These are phyloP conservation scores for Yponomeuta sedellus DNA, from an alignment of 2,888 invertebrate species.

Conservation along the genomic window DNA sequence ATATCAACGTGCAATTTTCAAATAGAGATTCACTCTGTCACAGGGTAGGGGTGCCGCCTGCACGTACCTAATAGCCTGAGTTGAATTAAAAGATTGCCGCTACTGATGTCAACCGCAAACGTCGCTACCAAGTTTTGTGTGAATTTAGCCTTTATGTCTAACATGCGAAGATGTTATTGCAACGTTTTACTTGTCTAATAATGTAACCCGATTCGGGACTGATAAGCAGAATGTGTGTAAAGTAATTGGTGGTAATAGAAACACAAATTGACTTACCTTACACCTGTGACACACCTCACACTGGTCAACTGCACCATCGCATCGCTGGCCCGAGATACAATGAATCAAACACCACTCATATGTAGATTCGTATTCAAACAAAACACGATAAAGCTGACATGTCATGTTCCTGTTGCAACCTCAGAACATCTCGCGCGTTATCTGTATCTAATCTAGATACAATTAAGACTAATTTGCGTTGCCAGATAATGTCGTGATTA, in stretches of 20 bases:
- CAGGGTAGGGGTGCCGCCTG: background rate
- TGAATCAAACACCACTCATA: background rate
- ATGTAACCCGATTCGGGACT: background rate
- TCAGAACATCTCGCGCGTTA: background rate
- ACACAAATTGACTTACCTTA: background rate
- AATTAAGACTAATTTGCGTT: background rate
- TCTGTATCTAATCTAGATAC: background rate
- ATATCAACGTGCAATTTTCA: background rate
- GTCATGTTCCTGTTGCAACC: background rate
- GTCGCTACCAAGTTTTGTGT: too few species aligned
- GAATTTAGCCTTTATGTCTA: background rate
- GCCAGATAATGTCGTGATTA: background rate
- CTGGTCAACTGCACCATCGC: background rate
- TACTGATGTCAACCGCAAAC: constrained; percentile 26
- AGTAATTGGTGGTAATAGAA: background rate
- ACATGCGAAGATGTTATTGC: background rate
- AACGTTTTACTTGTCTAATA: too few species aligned
- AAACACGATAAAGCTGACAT: background rate
- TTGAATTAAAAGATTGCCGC: constrained; percentile 53
- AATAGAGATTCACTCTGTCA: constrained; percentile 5
- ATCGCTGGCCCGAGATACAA: background rate
- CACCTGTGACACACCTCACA: background rate
- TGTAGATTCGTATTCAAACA: background rate
- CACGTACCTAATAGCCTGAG: constrained; percentile 31
- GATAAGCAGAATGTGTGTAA: background rate